A percentile compares a stretch with the other conserved stretches of the same genome.
phyloP scores from a whole-genome alignment of 2,888 invertebrate species.

The Lycia hirtaria region DNA sequence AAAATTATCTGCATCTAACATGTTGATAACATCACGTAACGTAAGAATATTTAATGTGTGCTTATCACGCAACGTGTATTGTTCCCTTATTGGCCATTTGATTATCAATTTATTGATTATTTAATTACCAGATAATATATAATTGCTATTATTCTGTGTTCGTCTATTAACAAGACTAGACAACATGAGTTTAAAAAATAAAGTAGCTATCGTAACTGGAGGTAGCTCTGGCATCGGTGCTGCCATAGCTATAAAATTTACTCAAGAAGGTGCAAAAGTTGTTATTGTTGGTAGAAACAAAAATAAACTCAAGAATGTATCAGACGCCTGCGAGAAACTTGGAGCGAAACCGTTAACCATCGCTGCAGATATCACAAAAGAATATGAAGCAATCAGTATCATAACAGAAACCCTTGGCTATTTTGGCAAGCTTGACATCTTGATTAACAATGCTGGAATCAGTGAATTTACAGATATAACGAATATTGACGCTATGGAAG shows the following conservation, averaged over 20 bases:
- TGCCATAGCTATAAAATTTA: conserved; percentile 49
- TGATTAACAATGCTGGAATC: conserved; percentile 54
- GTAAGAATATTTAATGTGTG: background rate
- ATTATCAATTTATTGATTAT: background rate
- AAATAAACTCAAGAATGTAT: conserved; percentile 41
- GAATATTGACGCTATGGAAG: conserved; percentile 41
- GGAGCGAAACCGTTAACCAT: conserved; percentile 42
- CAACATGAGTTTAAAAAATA: conserved; percentile 40
- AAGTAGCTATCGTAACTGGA: conserved; percentile 58
- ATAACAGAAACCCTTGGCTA: conserved; percentile 40
- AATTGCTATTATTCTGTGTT: background rate
- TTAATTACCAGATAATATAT: background rate
- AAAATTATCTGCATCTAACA: background rate
- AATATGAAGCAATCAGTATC: conserved; percentile 44
- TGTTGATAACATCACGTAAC: background rate
- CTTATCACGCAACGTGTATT: background rate
- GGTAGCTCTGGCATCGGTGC: conserved; percentile 61
- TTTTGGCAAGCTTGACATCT: conserved; percentile 47
- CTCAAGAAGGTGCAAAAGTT: conserved; percentile 39
- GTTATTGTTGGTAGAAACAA: conserved; percentile 44
- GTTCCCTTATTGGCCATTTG: background rate
- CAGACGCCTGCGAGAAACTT: conserved; percentile 29
- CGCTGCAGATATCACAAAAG: conserved; percentile 48
- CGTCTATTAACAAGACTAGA: background rate
- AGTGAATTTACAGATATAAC: conserved; percentile 31